These are phyloP conservation scores for Microtus obscurus DNA, from an alignment of 2,797 vertebrate genomes.

Conservation along the genomic window DNA sequence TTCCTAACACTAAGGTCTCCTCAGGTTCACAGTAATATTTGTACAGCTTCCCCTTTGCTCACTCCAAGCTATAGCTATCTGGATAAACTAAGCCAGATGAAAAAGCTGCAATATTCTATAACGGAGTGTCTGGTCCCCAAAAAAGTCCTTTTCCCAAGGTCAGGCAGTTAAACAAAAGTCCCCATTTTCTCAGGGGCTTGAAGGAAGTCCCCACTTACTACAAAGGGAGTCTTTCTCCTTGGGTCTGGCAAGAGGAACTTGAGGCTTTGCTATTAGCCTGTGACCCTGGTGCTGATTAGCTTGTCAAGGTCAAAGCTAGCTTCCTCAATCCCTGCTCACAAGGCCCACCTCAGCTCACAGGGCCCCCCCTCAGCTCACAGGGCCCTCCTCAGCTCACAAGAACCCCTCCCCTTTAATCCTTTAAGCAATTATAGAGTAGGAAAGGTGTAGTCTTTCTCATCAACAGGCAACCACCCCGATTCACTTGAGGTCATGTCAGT, in stretches of 20 bases:
- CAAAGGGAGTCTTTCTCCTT: not conserved
- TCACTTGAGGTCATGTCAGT: not conserved
- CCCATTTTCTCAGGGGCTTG: not conserved
- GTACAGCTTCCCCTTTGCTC: not conserved
- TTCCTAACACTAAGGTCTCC: not conserved
- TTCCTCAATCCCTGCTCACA: not conserved
- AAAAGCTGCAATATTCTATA: not conserved
- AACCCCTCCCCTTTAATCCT: not conserved
- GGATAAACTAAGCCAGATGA: not conserved
- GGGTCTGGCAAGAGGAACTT: not conserved
- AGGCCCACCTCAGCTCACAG: too few relatives aligned
- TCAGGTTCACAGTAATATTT: not conserved
- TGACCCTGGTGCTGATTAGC: not conserved
- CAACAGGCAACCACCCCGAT: not conserved
- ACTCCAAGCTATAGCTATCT: not conserved
- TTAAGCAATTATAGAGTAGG: not conserved
- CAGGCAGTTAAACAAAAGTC: not conserved
- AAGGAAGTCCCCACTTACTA: not conserved
- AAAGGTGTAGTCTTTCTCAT: not conserved
- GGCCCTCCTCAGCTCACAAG: too few relatives aligned
- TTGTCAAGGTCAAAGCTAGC: not conserved
- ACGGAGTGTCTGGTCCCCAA: not conserved
- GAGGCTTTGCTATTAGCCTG: not conserved
- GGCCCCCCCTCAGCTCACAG: too few relatives aligned
- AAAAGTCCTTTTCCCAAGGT: not conserved